Base-by-base conservation (phyloP, 2,113 vertebrate species). In the Limanda limanda region DNA sequence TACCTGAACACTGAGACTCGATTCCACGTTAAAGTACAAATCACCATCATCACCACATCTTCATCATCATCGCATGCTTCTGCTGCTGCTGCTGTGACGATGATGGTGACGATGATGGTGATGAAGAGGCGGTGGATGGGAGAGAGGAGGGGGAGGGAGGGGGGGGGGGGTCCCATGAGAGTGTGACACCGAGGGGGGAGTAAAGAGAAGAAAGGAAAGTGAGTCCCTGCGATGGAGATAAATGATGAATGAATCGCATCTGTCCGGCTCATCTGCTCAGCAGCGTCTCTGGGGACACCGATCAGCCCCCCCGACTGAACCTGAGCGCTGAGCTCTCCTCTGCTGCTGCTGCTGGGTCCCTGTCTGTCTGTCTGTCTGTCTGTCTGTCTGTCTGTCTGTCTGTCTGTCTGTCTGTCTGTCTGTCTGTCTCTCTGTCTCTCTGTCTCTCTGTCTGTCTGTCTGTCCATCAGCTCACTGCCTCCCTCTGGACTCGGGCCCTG, bases 221-320 rank as follows among this genome's bases (percentile, higher is more conserved):
- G 23, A 45, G 62, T 70, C 74, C 35, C 76, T 57, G 42, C 14
- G 69, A 80, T 85, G 76, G 81, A 88, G 82, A 92, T 91, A 81
- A 92, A 92, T 92, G 83, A 92, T 93, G 64, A 93, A 92, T 86
- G 86, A 88, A 84, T 82, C 51, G 6, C 91, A 92, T 90, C 84
- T 91, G 91, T 78, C 74, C 81, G 63, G 25, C 42, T 78, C 35
- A 64, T 55, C 69, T 40, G 68, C 60, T 68, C 68, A 21, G 65
- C 13, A 11, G 52, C 65, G 47, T 83, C 87, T 88, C 86, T 2
- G 52, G 82, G 62, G 89, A 69, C 4, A 56, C 58, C 2, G 1
- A 21, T 84, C 58, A 82, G 62, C 45, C 27, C 40, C 40, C 0
- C 13, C 58, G 42, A 74, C 48, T 31, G 56, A 77, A 78, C 75